Percentiles rank a stretch among this genome's conserved stretches.
phyloP scores from a whole-genome alignment of 2,888 invertebrate genomes.

The Prosopocoilus inquinatus region DNA sequence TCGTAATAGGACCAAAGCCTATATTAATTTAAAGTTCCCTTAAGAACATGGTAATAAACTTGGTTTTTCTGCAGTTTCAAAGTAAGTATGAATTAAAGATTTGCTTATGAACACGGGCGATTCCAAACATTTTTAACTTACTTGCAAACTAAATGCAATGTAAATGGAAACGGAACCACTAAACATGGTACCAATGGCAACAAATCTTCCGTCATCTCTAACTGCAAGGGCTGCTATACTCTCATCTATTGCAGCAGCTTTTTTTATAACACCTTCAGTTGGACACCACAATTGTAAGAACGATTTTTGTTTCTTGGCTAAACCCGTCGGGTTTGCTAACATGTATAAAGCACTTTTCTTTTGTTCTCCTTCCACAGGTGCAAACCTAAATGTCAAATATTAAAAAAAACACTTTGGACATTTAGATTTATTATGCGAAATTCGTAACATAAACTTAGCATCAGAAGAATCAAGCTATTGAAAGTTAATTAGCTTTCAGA shows the following conservation, averaged over 20 bases:
- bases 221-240: conserved; percentile 82
- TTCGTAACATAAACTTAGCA: no score
- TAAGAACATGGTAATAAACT: no score
- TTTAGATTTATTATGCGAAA: neutral
- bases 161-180: conserved; percentile 89
- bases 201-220: conserved; percentile 87
- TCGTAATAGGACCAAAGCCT: no score
- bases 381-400: conserved; percentile 56
- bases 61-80: no score
- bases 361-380: conserved; percentile 66
- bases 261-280: conserved; percentile 58
- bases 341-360: conserved; percentile 70
- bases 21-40: no score
- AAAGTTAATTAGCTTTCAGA: no score
- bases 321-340: conserved; percentile 75
- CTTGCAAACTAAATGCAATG: conserved; percentile 88
- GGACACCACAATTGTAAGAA: conserved; percentile 80
- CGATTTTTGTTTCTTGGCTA: conserved; percentile 69
- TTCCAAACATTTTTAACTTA: conserved; percentile 40
- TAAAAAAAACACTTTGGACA: neutral
- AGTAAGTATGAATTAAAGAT: no score
- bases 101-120: no score
- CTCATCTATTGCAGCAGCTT: conserved; percentile 65
- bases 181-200: conserved; percentile 92
- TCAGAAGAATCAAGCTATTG: no score